phyloP scores from a whole-genome alignment of 1,140 invertebrate species.

The Drosophila oshimai region DNA sequence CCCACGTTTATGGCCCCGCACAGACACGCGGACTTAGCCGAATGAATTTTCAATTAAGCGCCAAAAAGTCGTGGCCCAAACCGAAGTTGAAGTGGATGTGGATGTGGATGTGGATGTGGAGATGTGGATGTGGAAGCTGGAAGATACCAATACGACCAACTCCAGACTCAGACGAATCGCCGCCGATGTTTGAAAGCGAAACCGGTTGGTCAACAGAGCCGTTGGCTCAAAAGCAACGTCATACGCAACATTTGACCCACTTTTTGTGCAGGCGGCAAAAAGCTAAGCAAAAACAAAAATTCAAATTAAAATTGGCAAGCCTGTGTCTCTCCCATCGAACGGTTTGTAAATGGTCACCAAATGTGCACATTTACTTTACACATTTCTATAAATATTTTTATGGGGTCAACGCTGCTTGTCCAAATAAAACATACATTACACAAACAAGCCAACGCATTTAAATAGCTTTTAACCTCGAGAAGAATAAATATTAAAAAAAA shows the following conservation, averaged over 20 bases:
- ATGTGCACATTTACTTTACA: slow-evolving; percentile 14
- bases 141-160: slow-evolving; percentile 35
- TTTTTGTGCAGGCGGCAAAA: slow-evolving; percentile 42
- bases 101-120: background rate
- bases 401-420: slow-evolving; percentile 8
- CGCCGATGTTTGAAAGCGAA: slow-evolving; percentile 51
- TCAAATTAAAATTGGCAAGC: slow-evolving; percentile 64
- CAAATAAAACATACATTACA: slow-evolving; percentile 9
- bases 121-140: slow-evolving; percentile 19
- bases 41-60: slow-evolving; percentile 76
- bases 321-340: slow-evolving; percentile 31
- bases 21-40: slow-evolving; percentile 46
- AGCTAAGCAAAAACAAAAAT: slow-evolving; percentile 15
- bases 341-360: slow-evolving; percentile 21
- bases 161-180: slow-evolving; percentile 49
- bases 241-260: slow-evolving; percentile 75
- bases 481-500: slow-evolving; percentile 3
- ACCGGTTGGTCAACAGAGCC: slow-evolving; percentile 49
- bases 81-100: background rate
- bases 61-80: slow-evolving; percentile 48
- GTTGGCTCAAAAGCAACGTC: slow-evolving; percentile 33
- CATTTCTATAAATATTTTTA: slow-evolving; percentile 31
- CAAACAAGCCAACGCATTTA: slow-evolving; percentile 13
- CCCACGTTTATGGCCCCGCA: slow-evolving; percentile 50
- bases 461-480: slow-evolving; percentile 22